Evolutionary conservation across 2,113 vertebrate genomes (phyloP).

Genomic region (Lophius piscatorius): DNA sequence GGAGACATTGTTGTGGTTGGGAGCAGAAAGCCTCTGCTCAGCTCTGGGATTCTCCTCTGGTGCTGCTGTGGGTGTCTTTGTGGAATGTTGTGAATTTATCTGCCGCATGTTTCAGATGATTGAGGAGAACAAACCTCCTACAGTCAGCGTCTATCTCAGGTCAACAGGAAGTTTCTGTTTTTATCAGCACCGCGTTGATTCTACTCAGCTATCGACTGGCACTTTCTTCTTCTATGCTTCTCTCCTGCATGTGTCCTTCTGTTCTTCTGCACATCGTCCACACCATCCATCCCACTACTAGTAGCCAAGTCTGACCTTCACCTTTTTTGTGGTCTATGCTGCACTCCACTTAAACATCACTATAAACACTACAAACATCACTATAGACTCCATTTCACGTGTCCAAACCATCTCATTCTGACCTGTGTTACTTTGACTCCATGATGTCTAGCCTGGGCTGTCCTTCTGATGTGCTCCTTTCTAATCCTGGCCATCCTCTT

Average conservation of each 20-base stretch:
- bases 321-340: no score
- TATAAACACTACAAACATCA: no score
- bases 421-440: no score
- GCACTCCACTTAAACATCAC: no score
- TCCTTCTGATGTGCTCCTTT: no score
- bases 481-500: no score
- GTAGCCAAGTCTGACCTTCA: no score
- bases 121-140: conserved; percentile 59
- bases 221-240: conserved; percentile 9
- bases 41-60: conserved; percentile 61
- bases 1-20: conserved; percentile 25
- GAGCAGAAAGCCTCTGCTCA: conserved; percentile 18
- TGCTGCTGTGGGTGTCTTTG: conserved; percentile 58
- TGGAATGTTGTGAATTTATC: conserved; percentile 69
- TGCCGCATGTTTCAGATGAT: conserved; percentile 63
- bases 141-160: conserved; percentile 53
- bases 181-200: conserved; percentile 40
- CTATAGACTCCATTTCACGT: no score
- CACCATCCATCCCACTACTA: background rate
- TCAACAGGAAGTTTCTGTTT: conserved; percentile 19
- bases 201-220: conserved; percentile 17
- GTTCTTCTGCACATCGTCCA: background rate
- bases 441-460: no score
- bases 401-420: no score
- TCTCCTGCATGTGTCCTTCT: conserved; percentile 13